Evolutionary conservation across 1,140 invertebrate genomes (phyloP).

Genomic region (Penaeus vannamei): DNA sequence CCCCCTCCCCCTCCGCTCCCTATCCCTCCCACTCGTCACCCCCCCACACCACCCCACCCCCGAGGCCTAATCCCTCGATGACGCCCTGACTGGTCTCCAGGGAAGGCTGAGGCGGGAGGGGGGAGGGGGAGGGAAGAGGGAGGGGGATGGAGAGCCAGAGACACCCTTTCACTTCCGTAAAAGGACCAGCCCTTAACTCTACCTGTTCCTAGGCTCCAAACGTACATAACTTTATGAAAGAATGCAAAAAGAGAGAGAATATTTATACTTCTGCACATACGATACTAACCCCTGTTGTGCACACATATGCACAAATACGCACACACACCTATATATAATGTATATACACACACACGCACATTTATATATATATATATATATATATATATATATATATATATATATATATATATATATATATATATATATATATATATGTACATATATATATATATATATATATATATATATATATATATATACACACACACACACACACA

Average conservation of each 20-base stretch:
- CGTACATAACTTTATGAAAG: neutral
- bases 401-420: too few species aligned
- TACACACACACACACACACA: too few species aligned
- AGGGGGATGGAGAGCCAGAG: constrained; percentile 4
- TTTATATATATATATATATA: too few species aligned
- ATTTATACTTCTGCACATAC: neutral
- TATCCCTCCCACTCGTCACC: neutral
- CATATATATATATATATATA: too few species aligned
- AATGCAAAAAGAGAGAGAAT: neutral
- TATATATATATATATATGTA: too few species aligned
- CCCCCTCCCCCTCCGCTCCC: neutral
- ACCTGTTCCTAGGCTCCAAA: too few species aligned
- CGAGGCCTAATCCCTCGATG: constrained; percentile 4
- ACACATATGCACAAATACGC: neutral
- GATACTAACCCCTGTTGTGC: neutral
- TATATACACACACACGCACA: too few species aligned
- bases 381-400: too few species aligned
- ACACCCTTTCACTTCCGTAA: too few species aligned
- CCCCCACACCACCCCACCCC: neutral
- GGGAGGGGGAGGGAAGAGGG: constrained; percentile 9
- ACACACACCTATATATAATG: too few species aligned
- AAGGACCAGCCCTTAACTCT: too few species aligned
- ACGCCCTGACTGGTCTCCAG: constrained; percentile 2
- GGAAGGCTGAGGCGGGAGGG: neutral
- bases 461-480: too few species aligned